Base-by-base conservation (phyloP, 2,888 invertebrate genomes). In the Diplolepis rosae region DNA sequence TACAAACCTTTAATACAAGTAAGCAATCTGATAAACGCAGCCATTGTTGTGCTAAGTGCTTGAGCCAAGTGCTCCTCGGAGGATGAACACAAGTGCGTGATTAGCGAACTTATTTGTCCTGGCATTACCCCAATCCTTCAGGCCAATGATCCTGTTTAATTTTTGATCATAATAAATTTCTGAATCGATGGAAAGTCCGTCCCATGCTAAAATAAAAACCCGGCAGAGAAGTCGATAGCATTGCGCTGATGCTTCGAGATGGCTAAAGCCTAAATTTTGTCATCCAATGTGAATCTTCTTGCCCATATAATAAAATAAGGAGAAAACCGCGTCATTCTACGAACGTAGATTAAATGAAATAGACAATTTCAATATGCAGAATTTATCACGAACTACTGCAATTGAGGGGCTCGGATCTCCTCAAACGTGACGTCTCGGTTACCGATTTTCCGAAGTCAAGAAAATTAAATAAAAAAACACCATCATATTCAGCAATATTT, bases 161-260 rank as follows among this genome's bases (percentile, higher is more conserved):
- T 50, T 27, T 27, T 50, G 15, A 9, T 27, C 27, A 5, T 76
- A 76, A 27, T 71, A 54, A 13, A 76, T 27, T 1, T 72, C 42
- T 11, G 52, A 66, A 30, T 68, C 68, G 28, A 74, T 54, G 22
- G 65, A 4, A 28, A 76, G 65, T 68, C 72, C 72, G 1, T 74
- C 74, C 74, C 74, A 76, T 54, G 70, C 69, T 35, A 74, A 42
- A 65, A 54, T 50, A 18, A 74, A 74, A 66, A 69, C 39, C 27
- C 67, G 66, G 3, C 54, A 24, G 18, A 74, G 22, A 28, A 61
- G 67, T n/a, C 51, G 15, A 32, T 74, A 74, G 42, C 52, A 56
- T 65, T 69, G 66, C 18, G 56, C 50, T 22, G 67, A 72, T 74
- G 72, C 39, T 71, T 72, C 32, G 51, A 68, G 6, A 71, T 65